Conservation (phyloP, 2,113 vertebrate genomes). For the Lynx canadensis region DNA sequence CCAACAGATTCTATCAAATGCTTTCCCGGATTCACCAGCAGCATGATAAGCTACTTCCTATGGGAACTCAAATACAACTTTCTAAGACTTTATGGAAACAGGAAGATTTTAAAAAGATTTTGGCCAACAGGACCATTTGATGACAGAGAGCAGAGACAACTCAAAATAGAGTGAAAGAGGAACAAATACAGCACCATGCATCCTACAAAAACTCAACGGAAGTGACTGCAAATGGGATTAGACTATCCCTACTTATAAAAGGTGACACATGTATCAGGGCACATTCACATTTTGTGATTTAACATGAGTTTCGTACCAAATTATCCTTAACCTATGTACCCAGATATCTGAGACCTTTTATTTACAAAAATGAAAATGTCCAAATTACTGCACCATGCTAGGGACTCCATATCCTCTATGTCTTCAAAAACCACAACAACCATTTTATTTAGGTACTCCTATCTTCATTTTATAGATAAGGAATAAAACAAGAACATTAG, state of each 20-base stretch:
- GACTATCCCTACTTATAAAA: background rate
- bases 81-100: constrained; percentile 13
- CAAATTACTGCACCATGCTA: background rate
- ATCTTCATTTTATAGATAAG: background rate
- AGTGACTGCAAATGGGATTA: background rate
- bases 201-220: background rate
- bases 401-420: background rate
- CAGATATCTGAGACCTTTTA: background rate
- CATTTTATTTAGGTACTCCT: background rate
- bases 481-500: background rate
- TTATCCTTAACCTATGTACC: background rate
- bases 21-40: background rate
- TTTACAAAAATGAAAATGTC: background rate
- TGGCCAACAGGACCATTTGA: background rate
- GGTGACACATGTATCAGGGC: background rate
- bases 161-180: background rate
- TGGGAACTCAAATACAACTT: background rate
- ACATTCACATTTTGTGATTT: background rate
- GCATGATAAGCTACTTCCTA: background rate
- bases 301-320: background rate
- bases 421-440: background rate
- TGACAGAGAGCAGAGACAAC: background rate
- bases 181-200: background rate
- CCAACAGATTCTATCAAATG: constrained; percentile 2
- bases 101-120: constrained; percentile 47